Conservation (phyloP, 2,888 invertebrate genomes). For the Carterocephalus palaemon region DNA sequence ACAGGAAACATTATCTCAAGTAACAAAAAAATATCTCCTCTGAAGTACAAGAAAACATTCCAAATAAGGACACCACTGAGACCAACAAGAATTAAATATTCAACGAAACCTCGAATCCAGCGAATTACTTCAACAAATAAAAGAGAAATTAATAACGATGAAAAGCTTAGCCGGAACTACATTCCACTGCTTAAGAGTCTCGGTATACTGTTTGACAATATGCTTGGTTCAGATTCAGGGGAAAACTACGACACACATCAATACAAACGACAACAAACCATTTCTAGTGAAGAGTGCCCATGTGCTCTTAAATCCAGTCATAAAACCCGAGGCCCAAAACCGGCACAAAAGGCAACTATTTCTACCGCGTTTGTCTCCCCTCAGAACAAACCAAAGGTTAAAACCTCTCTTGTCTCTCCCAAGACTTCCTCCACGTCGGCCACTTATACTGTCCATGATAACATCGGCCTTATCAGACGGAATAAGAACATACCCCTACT, state of each 20-base stretch:
- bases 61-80: slow-evolving; percentile 54
- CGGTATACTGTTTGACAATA: slow-evolving; percentile 64
- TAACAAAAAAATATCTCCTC: slow-evolving; percentile 42
- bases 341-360: slow-evolving; percentile 63
- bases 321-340: slow-evolving; percentile 36
- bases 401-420: slow-evolving; percentile 40
- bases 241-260: slow-evolving; percentile 39
- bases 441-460: slow-evolving; percentile 62
- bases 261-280: slow-evolving; percentile 24
- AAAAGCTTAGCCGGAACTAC: slow-evolving; percentile 52
- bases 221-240: slow-evolving; percentile 52
- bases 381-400: slow-evolving; percentile 48
- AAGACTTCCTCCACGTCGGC: slow-evolving; percentile 57
- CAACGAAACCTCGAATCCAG: slow-evolving; percentile 41
- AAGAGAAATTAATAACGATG: slow-evolving; percentile 53
- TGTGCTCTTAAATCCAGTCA: slow-evolving; percentile 9
- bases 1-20: slow-evolving; percentile 35
- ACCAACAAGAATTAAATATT: slow-evolving; percentile 50
- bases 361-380: slow-evolving; percentile 50
- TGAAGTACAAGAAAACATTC: slow-evolving; percentile 52
- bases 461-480: slow-evolving; percentile 67
- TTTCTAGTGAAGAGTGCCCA: slow-evolving; percentile 12
- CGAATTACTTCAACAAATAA: slow-evolving; percentile 50
- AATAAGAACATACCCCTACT: slow-evolving; percentile 70
- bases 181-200: slow-evolving; percentile 65